phyloP scores from a whole-genome alignment of 2,797 vertebrate species.

The Lepilemur septentrionalis region DNA sequence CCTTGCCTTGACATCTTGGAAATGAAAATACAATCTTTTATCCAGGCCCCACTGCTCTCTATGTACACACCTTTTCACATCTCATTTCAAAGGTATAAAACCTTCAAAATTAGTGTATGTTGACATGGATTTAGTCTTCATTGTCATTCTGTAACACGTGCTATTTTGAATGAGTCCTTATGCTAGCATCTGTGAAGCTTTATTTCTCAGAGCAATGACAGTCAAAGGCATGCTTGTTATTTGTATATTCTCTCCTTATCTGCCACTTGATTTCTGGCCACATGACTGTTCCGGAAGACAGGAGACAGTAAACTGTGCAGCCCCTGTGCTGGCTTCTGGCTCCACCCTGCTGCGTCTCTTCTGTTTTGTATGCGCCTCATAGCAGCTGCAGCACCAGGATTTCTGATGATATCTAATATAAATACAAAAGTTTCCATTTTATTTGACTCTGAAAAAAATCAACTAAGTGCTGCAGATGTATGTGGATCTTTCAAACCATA shows the following conservation, averaged over 20 bases:
- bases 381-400: background rate
- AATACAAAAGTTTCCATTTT: background rate
- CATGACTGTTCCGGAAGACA: background rate
- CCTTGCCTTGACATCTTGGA: background rate
- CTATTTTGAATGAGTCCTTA: background rate
- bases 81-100: background rate
- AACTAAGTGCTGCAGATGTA: background rate
- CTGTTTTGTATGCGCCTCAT: accelerated
- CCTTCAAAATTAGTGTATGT: accelerated
- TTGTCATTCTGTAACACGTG: background rate
- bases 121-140: background rate
- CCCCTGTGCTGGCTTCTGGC: background rate
- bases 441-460: background rate
- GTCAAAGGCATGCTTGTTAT: background rate
- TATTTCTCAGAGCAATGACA: background rate
- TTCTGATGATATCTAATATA: background rate
- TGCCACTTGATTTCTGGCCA: background rate
- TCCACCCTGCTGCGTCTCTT: background rate
- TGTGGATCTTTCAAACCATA: background rate
- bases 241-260: background rate
- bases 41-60: no score
- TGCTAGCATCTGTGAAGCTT: background rate
- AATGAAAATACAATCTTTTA: background rate
- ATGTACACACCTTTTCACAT: accelerated
- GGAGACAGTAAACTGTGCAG: background rate